Evolutionary conservation across 2,888 invertebrate genomes (phyloP), one percentile per base, ranked within the genome.

Genomic region (Serripes groenlandicus): DNA sequence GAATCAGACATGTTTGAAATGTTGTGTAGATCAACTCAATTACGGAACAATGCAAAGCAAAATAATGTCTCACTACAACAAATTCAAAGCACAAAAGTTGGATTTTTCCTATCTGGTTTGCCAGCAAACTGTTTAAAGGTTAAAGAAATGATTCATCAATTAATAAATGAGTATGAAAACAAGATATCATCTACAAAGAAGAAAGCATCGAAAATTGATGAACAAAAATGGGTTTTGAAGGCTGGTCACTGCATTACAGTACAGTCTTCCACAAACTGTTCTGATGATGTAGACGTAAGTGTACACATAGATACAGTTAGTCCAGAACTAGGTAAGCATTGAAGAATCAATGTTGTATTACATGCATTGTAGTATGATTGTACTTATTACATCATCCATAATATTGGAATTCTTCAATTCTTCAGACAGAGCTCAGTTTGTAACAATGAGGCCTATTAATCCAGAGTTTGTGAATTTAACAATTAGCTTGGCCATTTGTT

Each of bases 311-410:
- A 62, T n/a, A 32, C 11, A 34, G 62, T 62, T 2, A 32, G 18
- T 18, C 34, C 62, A 62, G 35, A 34, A 18, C 18, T n/a, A 62
- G 62, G 62, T 62, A 62, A 62, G 18, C 28, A 60, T 60, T 28
- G 23, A 49, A 49, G 7, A 49, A 1, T 49, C 7, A 49, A 49
- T 21, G 2, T 5, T 21, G 49, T n/a, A n/a, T n/a, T n/a, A n/a
- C n/a, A n/a, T n/a, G n/a, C n/a, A n/a, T n/a, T n/a, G n/a, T n/a
- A n/a, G n/a, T n/a, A n/a, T n/a, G n/a, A n/a, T n/a, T n/a, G n/a
- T n/a, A n/a, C n/a, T n/a, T n/a, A n/a, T n/a, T n/a, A n/a, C n/a
- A n/a, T n/a, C n/a, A n/a, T n/a, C n/a, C n/a, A n/a, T n/a, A n/a
- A n/a, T n/a, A n/a, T n/a, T n/a, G n/a, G n/a, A n/a, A n/a, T n/a